These are phyloP conservation scores for Rhincodon typus DNA, from an alignment of 2,797 vertebrate species.

Conservation along the genomic window DNA sequence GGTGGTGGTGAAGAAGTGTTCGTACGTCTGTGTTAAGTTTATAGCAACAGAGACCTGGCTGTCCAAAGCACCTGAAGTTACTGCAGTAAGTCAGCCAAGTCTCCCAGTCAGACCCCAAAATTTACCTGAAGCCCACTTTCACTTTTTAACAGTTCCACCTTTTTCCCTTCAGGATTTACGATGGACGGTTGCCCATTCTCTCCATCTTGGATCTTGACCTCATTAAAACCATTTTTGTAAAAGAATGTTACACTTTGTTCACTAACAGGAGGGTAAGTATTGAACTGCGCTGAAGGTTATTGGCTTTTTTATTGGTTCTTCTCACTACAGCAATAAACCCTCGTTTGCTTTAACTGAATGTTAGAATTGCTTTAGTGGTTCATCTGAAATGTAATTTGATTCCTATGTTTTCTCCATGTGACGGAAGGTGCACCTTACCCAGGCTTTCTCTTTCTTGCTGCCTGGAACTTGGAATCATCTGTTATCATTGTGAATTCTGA, in stretches of 20 bases:
- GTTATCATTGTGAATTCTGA: neutral
- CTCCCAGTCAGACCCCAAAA: neutral
- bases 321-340: neutral
- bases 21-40: neutral
- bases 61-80: neutral
- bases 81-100: neutral
- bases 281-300: neutral
- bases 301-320: neutral
- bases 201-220: constrained; percentile 44
- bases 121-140: neutral
- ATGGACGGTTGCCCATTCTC: constrained; percentile 46
- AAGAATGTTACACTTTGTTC: constrained; percentile 55
- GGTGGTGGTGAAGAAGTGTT: no score
- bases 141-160: neutral
- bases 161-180: constrained; percentile 47
- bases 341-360: neutral
- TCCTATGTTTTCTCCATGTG: neutral
- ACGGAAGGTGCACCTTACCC: neutral
- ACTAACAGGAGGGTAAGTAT: constrained; percentile 57
- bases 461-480: neutral
- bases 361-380: neutral
- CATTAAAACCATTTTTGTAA: constrained; percentile 56
- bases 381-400: neutral
- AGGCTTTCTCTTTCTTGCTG: neutral
- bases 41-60: neutral